Conservation (phyloP, 2,888 invertebrate species). For the Flexamia atlantica region DNA sequence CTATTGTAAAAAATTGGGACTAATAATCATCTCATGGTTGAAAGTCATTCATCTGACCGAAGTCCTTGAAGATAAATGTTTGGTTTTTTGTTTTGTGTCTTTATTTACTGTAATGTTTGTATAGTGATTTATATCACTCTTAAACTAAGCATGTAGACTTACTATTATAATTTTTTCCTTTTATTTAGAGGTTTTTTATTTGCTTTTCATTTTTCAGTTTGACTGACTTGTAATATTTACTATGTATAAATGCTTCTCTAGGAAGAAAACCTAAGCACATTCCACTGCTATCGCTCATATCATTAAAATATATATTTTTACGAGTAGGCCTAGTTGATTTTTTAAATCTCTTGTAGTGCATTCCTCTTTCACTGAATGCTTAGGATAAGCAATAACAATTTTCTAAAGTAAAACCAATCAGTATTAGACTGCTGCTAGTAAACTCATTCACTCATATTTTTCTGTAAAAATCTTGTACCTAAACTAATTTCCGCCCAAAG, state of each 20-base stretch:
- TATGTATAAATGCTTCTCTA: not conserved
- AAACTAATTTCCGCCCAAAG: conserved; percentile 14
- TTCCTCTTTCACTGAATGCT: not conserved
- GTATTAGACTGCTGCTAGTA: conserved; percentile 5
- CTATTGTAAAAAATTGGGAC: too few species aligned
- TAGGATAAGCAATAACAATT: not conserved
- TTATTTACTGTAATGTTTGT: not conserved
- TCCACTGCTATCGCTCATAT: not conserved
- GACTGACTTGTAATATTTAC: not conserved
- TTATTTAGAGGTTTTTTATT: too few species aligned
- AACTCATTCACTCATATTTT: not conserved
- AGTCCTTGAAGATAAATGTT: too few species aligned
- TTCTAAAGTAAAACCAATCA: not conserved
- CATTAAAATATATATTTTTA: not conserved
- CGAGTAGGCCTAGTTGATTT: not conserved
- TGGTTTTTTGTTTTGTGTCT: too few species aligned
- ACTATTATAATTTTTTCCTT: not conserved
- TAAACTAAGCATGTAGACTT: not conserved
- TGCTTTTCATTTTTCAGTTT: not conserved
- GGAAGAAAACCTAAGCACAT: not conserved
- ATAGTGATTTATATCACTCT: not conserved
- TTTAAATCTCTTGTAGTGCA: conserved; percentile 1
- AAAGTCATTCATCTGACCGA: too few species aligned
- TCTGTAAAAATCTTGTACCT: not conserved
- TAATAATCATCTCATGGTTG: too few species aligned